Evolutionary conservation across 2,888 invertebrate genomes (phyloP), one percentile per base, ranked within the genome.

Genomic region (Flabesymbios commensalis): DNA sequence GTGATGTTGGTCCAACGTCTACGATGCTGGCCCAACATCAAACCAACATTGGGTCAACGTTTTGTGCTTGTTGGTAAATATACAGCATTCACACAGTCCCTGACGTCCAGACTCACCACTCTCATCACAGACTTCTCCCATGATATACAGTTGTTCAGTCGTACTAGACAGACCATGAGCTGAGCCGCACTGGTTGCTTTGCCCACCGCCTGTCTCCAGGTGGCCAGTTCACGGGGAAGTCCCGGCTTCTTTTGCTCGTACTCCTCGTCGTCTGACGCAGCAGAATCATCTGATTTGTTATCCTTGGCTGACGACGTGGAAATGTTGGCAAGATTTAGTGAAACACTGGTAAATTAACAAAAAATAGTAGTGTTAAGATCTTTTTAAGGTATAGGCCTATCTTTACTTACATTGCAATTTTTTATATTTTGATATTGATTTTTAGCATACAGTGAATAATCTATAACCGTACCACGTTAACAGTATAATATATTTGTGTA

Each of bases 81-180:
- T n/a, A n/a, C n/a, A n/a, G n/a, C n/a, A n/a, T n/a, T n/a, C n/a
- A n/a, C n/a, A 5, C 22, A 22, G 22, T 26, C 22, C 4, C 48
- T 19, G 48, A 24, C 19, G 28, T 24, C 48, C 39, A 36, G 36
- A 90, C 93, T 89, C 87, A 96, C 95, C 86, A 96, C 97, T 88
- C 96, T 95, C 96, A 98, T 96, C 79, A 96, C 93, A 85, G 95
- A 95, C 86, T 96, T 95, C 85, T 98, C 97, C 98, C 98, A 98
- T 41, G 96, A 95, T 74, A 98, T 93, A 79, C 91, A 79, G 1
- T 90, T 89, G 80, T 96, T 94, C 70, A 98, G 85, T 74, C 93
- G 91, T 76, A 93, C 91, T 61, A 94, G 86, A 73, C 92, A 90
- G 89, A 94, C 90, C 26, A 93, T 91, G 28, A 97, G 85, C 79